Evolutionary conservation across 2,113 vertebrate species (phyloP), one percentile per base, ranked within the genome.

Genomic region (Pipra filicauda): DNA sequence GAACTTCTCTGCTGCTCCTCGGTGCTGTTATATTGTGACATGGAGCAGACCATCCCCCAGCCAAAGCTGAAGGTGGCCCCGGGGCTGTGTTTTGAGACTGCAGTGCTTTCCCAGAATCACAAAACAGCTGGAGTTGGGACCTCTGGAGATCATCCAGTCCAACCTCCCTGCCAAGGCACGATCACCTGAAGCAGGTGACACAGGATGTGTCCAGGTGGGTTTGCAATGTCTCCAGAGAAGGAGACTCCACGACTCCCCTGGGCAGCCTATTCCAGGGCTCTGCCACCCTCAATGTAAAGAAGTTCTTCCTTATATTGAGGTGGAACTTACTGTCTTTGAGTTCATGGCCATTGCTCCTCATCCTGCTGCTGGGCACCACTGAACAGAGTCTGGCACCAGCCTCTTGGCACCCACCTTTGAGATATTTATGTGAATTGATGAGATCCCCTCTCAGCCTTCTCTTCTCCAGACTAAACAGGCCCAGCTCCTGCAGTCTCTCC

Each of bases 31-130:
- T 37, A 18, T 27, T 2, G 12, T 2, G 7, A 55, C 4, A 16
- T 0, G 2, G 28, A 43, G 21, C 33, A 41, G 2, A 58, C 4
- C 2, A 1, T 44, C 31, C 44, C 4, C 2, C 33, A 70, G 46
- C 35, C 72, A 11, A 49, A 39, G 49, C 20, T 35, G 75, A 46
- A 73, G 44, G 54, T 31, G 51, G 28, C 17, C 48, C 26, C 13
- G 11, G 8, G 9, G 43, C 31, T 33, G 18, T 8, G 67, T n/a
- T 66, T 11, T 37, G n/a, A 12, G 5, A 20, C 0, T 9, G 24
- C 31, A 33, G 31, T 46, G 46, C 19, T 48, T 48, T 31, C 54
- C n/a, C 33, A 52, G 15, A 73, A 66, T 33, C 64, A 43, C 54
- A 23, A 39, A 24, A 62, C 3, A 6, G 9, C 20, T 27, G 11